Percentiles rank a stretch among this genome's conserved stretches.
Conservation (phyloP, 2,888 invertebrate species). For the Eristalinus sepulchralis region DNA sequence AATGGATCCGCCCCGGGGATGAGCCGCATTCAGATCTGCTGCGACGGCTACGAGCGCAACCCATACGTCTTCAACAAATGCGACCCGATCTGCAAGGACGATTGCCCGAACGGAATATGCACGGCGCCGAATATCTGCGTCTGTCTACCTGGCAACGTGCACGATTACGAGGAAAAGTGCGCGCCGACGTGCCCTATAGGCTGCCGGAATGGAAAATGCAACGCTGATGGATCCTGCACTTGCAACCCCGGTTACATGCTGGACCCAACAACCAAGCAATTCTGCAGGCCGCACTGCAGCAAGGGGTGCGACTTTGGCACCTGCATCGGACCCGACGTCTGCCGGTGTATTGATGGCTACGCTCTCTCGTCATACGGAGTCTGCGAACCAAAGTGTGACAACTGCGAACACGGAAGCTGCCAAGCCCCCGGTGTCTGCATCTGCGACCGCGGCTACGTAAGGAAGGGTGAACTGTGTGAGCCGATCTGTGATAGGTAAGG, state of each 20-base stretch:
- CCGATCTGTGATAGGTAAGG: slow-evolving; percentile 78
- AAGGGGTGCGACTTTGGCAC: slow-evolving; percentile 76
- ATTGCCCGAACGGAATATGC: slow-evolving; percentile 82
- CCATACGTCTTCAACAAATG: slow-evolving; percentile 82
- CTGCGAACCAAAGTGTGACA: slow-evolving; percentile 80
- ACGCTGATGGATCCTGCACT: slow-evolving; percentile 75
- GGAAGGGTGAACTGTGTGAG: slow-evolving; percentile 79
- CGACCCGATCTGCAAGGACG: slow-evolving; percentile 80
- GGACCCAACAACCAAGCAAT: slow-evolving; percentile 77
- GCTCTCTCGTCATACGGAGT: slow-evolving; percentile 74
- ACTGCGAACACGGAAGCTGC: slow-evolving; percentile 83
- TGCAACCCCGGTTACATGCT: slow-evolving; percentile 78
- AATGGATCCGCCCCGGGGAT: slow-evolving; percentile 83
- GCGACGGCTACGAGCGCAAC: slow-evolving; percentile 86
- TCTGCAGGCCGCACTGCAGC: slow-evolving; percentile 77
- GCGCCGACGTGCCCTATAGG: slow-evolving; percentile 86
- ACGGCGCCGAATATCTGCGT: slow-evolving; percentile 81
- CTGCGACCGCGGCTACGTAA: slow-evolving; percentile 83
- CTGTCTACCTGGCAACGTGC: slow-evolving; percentile 81
- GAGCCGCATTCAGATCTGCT: slow-evolving; percentile 87
- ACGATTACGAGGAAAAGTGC: slow-evolving; percentile 81
- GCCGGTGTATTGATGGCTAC: slow-evolving; percentile 75
- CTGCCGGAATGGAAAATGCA: slow-evolving; percentile 83
- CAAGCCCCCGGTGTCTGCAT: slow-evolving; percentile 84
- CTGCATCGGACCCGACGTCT: slow-evolving; percentile 77